Evolutionary conservation across 2,888 invertebrate genomes (phyloP), one percentile per base, ranked within the genome.

Genomic region (Calameuta pallipes): DNA sequence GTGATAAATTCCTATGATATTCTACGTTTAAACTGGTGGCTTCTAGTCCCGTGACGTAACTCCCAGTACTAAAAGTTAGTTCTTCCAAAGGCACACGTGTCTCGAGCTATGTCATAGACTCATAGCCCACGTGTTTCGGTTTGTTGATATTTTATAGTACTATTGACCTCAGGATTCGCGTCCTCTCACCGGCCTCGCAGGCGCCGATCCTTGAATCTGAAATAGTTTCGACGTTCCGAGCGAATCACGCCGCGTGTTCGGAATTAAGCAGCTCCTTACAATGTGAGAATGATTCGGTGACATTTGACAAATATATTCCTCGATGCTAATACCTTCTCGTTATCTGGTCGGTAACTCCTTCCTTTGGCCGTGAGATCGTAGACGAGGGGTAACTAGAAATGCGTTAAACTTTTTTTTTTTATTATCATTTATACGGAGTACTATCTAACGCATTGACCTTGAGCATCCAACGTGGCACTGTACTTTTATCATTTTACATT

Each of bases 191-290:
- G 31, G 71, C 31, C 31, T 23, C 56, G 56, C 56, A 56, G 9
- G 71, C 77, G 69, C 74, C 31, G 80, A 84, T 85, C 87, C 85
- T 87, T 87, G 87, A 88, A 88, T 87, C 85, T 76, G 80, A 85
- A 89, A 85, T 88, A 83, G 84, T 87, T 82, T 82, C 81, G 81
- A 80, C 81, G 86, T 83, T 82, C 80, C 71, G 71, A 77, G 78
- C 70, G 73, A 68, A 77, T 69, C 79, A 69, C 75, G 75, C 1
- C 74, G 75, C 88, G 86, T 86, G 87, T 83, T 81, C 75, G 81
- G 87, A 82, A 87, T 88, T 81, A 85, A 82, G 83, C 80, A 74
- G 75, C 75, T 77, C 71, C 73, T 75, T 76, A 75, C 76, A 41
- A 56, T 76, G 80, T 78, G 82, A 79, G 82, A 84, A 81, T 81